Conservation (phyloP, 2,888 invertebrate genomes). For the Drosophila leonis region DNA sequence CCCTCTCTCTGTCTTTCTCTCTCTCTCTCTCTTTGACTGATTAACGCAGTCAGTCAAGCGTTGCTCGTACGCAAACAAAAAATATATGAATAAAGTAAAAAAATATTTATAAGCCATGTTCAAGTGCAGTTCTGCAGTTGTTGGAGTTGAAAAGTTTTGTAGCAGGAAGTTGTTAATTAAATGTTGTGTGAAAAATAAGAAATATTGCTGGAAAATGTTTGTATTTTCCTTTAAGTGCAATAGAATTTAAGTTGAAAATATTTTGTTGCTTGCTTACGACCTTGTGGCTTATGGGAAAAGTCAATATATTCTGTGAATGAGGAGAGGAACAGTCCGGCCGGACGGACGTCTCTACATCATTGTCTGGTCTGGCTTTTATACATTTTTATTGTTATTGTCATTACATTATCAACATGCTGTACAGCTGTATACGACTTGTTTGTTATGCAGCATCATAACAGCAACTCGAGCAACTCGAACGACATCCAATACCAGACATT, state of each 20-base stretch:
- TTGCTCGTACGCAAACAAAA: slow-evolving; percentile 43
- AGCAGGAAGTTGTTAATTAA: slow-evolving; percentile 75
- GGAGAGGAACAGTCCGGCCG: neutral
- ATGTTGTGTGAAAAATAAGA: slow-evolving; percentile 41
- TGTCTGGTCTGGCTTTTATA: slow-evolving; percentile 47
- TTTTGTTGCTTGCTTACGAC: slow-evolving; percentile 27
- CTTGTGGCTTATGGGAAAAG: slow-evolving; percentile 41
- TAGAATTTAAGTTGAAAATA: neutral
- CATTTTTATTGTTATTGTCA: slow-evolving; percentile 67
- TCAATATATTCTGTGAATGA: slow-evolving; percentile 24
- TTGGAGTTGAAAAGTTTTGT: slow-evolving; percentile 34
- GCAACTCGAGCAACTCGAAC: neutral
- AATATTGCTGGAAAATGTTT: neutral
- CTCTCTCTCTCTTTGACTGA: slow-evolving; percentile 21
- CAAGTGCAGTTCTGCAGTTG: slow-evolving; percentile 63
- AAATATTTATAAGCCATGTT: slow-evolving; percentile 34
- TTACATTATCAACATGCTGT: slow-evolving; percentile 72
- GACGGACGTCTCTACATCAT: neutral
- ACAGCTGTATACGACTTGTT: slow-evolving; percentile 40
- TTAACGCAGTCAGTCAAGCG: slow-evolving; percentile 65
- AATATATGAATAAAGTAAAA: neutral
- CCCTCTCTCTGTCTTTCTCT: neutral
- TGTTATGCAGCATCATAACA: slow-evolving; percentile 51
- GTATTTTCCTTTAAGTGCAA: slow-evolving; percentile 1
- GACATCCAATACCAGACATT: slow-evolving; percentile 6